Evolutionary conservation across 2,888 invertebrate genomes (phyloP).

Genomic region (Drosophila anomelani): DNA sequence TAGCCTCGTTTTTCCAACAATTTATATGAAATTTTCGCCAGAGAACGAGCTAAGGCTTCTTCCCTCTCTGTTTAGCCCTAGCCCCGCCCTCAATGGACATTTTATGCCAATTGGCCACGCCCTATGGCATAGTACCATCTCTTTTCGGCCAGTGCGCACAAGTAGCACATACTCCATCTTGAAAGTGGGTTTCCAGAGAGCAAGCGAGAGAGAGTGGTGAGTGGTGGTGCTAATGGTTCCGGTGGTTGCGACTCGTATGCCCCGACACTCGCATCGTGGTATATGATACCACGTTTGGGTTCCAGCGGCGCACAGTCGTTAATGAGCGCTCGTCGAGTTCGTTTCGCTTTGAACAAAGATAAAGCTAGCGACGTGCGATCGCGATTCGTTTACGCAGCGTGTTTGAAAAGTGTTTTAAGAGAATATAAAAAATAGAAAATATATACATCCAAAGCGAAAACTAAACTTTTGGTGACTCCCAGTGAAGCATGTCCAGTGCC

Average conservation of each 20-base stretch:
- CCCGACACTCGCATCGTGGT: constrained; percentile 34
- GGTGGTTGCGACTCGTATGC: constrained; percentile 34
- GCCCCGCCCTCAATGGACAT: constrained; percentile 19
- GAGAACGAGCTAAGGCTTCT: background rate
- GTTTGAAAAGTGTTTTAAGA: constrained; percentile 16
- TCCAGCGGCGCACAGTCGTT: constrained; percentile 76
- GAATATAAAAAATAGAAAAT: too few relatives aligned
- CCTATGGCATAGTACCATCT: constrained; percentile 45
- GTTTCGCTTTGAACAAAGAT: constrained; percentile 12
- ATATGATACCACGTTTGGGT: constrained; percentile 73
- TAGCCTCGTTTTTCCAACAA: constrained; percentile 83
- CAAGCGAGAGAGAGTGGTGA: constrained; percentile 22
- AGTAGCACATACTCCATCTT: constrained; percentile 77
- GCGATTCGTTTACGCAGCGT: constrained; percentile 25
- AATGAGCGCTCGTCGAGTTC: constrained; percentile 75
- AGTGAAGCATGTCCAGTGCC: constrained; percentile 83
- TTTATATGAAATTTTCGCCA: constrained; percentile 76
- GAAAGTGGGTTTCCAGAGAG: constrained; percentile 51
- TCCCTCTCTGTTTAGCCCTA: constrained; percentile 41
- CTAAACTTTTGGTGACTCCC: constrained; percentile 40
- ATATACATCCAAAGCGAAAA: constrained; percentile 13
- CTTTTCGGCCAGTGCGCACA: constrained; percentile 27
- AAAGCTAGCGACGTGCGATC: constrained; percentile 9
- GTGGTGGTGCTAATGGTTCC: constrained; percentile 20
- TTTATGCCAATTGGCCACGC: constrained; percentile 58